These are phyloP conservation scores for Anomalospiza imberbis DNA, from an alignment of 2,797 vertebrate genomes.

Conservation along the genomic window DNA sequence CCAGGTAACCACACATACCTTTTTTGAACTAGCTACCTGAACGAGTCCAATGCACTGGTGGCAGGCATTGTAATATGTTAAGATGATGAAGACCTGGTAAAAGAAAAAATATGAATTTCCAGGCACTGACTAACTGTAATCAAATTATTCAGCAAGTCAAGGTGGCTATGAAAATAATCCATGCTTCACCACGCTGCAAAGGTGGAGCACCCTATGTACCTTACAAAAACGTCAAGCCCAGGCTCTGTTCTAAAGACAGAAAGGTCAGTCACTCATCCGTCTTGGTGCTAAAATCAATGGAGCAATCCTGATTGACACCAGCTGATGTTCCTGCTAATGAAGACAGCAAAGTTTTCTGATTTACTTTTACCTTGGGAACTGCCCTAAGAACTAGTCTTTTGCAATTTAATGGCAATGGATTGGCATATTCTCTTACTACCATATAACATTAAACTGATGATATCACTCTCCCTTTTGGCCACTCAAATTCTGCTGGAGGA, in stretches of 20 bases:
- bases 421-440: background rate
- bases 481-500: conserved; percentile 14
- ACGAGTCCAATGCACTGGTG: background rate
- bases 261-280: background rate
- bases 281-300: background rate
- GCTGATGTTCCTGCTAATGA: conserved; percentile 3
- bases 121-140: background rate
- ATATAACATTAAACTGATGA: background rate
- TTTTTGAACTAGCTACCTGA: background rate
- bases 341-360: background rate
- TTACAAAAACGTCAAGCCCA: background rate
- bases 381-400: background rate
- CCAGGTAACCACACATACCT: background rate
- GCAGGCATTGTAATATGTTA: background rate
- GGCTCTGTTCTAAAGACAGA: background rate
- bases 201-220: background rate
- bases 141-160: background rate
- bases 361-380: conserved; percentile 1
- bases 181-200: background rate
- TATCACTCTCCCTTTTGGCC: conserved; percentile 15
- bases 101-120: background rate
- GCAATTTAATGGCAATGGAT: background rate
- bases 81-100: background rate
- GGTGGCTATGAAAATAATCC: background rate
- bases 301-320: background rate